phyloP scores from a whole-genome alignment of 2,113 vertebrate species.

The Rostratula benghalensis region DNA sequence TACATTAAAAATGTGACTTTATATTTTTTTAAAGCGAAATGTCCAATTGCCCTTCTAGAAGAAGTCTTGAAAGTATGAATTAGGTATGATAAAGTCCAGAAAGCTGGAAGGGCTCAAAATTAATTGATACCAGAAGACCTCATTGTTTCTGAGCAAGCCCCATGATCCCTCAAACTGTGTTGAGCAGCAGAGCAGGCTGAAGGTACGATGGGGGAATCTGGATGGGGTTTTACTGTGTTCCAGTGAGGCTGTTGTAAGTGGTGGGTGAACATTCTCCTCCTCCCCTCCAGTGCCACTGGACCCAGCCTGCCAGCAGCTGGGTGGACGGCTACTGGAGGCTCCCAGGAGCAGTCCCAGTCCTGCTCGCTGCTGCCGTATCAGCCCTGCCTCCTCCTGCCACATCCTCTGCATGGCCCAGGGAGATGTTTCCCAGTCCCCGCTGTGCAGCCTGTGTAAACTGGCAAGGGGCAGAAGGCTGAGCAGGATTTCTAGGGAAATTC shows the following conservation, averaged over 20 bases:
- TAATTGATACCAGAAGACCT: fast-evolving
- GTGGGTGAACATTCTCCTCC: fast-evolving
- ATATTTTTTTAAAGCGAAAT: background rate
- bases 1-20: background rate
- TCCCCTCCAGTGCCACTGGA: background rate
- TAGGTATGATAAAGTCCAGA: fast-evolving
- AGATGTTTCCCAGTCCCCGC: fast-evolving
- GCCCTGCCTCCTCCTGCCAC: background rate
- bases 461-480: fast-evolving
- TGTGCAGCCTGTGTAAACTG: too few species aligned
- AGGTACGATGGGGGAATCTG: fast-evolving
- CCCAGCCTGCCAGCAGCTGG: too few species aligned
- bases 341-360: background rate
- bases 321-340: background rate
- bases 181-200: background rate
- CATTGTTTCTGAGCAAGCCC: fast-evolving
- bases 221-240: fast-evolving
- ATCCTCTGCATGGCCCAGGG: background rate
- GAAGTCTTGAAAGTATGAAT: background rate
- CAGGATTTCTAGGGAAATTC: background rate
- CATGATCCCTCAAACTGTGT: fast-evolving
- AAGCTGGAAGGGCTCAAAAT: background rate
- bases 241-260: background rate
- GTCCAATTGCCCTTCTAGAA: background rate
- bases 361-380: background rate